A percentile compares a stretch with the other conserved stretches of the same genome.
phyloP scores from a whole-genome alignment of 2,113 vertebrate species.

The Rhea americana region DNA sequence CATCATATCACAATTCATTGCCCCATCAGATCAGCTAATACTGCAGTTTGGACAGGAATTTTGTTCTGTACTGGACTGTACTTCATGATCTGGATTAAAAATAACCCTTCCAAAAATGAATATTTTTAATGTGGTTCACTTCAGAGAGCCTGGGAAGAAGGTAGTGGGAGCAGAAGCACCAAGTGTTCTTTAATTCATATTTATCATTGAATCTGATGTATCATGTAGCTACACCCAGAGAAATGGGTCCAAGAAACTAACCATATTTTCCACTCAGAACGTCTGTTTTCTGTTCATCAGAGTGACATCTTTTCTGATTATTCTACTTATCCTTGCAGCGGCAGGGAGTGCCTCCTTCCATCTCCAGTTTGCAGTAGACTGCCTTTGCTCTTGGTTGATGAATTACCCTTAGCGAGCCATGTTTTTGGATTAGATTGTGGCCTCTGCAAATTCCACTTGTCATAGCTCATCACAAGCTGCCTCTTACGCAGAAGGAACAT shows the following conservation, averaged over 20 bases:
- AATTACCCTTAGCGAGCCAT: neutral
- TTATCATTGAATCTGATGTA: neutral
- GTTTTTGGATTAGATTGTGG: neutral
- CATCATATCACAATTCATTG: neutral
- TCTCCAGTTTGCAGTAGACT: neutral
- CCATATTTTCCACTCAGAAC: neutral
- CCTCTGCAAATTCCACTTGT: neutral
- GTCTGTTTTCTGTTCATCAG: neutral
- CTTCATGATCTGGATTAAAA: slow-evolving; percentile 14
- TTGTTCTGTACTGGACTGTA: neutral
- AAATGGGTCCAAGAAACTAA: neutral
- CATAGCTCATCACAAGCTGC: neutral
- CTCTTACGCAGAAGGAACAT: neutral
- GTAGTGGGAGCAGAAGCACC: neutral
- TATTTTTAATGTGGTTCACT: neutral
- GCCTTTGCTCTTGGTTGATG: neutral
- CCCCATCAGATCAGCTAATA: neutral
- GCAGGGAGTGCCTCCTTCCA: neutral
- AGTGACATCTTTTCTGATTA: neutral
- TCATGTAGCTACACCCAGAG: neutral
- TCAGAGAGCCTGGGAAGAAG: neutral
- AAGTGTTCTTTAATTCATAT: neutral
- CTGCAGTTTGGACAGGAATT: neutral
- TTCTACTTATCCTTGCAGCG: rapidly evolving
- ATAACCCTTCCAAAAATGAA: slow-evolving; percentile 19